Percentiles rank a stretch among this genome's conserved stretches.
Conservation (phyloP, 2,113 vertebrate species). For the Bufo gargarizans region DNA sequence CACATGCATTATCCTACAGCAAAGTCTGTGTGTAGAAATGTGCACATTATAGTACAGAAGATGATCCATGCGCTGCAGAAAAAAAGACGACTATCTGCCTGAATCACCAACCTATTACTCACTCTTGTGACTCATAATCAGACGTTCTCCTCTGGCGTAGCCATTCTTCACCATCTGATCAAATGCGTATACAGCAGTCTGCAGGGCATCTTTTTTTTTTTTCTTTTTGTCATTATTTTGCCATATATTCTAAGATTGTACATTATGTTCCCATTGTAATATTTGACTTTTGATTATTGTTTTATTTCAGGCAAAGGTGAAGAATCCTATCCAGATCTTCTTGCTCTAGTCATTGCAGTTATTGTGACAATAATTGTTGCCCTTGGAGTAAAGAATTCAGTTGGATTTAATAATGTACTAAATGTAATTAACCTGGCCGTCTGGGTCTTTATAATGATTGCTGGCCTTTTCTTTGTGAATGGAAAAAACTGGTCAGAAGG, state of each 20-base stretch:
- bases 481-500: slow-evolving; percentile 88
- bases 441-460: slow-evolving; percentile 93
- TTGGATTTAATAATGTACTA: slow-evolving; percentile 92
- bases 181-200: background rate
- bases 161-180: slow-evolving; percentile 8
- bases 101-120: background rate
- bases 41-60: slow-evolving; percentile 8
- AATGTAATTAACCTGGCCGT: slow-evolving; percentile 90
- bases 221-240: background rate
- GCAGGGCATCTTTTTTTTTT: background rate
- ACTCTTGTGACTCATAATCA: slow-evolving; percentile 21
- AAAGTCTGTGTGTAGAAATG: background rate
- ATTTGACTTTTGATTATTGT: background rate
- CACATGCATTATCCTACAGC: background rate
- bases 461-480: slow-evolving; percentile 90
- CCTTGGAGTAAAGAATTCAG: slow-evolving; percentile 91
- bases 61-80: background rate
- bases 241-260: background rate
- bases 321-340: slow-evolving; percentile 90
- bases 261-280: background rate
- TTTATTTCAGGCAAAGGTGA: slow-evolving; percentile 87
- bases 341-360: slow-evolving; percentile 89
- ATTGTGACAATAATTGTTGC: slow-evolving; percentile 87
- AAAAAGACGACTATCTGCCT: background rate
- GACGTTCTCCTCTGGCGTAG: slow-evolving; percentile 19